Conservation (phyloP, 2,888 invertebrate species). For the Melanchra persicariae region DNA sequence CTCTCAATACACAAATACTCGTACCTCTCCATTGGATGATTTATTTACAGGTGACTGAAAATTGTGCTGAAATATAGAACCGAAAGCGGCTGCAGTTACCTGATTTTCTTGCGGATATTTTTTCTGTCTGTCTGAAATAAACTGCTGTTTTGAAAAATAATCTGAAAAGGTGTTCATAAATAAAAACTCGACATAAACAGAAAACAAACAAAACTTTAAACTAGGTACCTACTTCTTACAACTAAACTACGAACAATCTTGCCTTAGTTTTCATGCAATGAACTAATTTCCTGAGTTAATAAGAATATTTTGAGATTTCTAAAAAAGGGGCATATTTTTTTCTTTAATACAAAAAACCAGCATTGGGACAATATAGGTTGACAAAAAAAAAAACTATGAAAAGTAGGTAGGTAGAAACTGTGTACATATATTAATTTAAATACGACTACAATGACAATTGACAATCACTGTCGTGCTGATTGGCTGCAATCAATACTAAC, state of each 20-base stretch:
- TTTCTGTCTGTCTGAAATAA: not conserved
- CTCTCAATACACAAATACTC: not conserved
- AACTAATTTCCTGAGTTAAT: no score
- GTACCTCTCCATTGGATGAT: not conserved
- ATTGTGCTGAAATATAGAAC: not conserved
- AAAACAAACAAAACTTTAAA: not conserved
- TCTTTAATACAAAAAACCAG: no score
- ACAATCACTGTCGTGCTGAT: not conserved
- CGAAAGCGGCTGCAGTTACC: not conserved
- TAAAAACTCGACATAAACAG: no score
- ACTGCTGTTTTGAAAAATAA: not conserved
- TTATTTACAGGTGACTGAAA: not conserved
- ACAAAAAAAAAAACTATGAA: not conserved
- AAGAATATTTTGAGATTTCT: no score
- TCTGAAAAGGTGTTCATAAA: not conserved
- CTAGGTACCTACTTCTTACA: not conserved
- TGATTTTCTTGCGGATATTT: not conserved
- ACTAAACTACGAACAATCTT: not conserved
- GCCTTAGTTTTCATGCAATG: not conserved
- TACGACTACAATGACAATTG: not conserved
- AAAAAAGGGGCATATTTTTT: no score
- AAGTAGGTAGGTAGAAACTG: no score
- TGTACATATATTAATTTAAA: constrained; percentile 15
- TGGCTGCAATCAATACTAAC: constrained; percentile 15
- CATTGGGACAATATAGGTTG: no score